These are phyloP conservation scores for Caenorhabditis brenneri DNA, from an alignment of 1,140 invertebrate genomes.

Conservation along the genomic window DNA sequence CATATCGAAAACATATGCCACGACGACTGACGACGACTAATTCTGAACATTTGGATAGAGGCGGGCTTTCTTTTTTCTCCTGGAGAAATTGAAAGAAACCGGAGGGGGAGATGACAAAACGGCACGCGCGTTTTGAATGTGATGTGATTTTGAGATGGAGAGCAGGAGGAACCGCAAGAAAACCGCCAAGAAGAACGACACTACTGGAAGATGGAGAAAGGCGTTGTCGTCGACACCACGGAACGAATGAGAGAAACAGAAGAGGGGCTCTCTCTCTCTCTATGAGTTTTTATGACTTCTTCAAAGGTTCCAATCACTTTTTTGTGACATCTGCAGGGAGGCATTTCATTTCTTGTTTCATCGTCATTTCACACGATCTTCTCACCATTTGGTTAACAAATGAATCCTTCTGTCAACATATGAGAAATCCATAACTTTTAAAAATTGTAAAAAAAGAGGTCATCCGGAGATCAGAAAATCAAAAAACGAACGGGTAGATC, in stretches of 20 bases:
- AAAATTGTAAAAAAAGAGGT: too few species aligned
- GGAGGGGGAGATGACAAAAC: slow-evolving; percentile 28
- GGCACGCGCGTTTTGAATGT: slow-evolving; percentile 40
- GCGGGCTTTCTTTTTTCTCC: slow-evolving; percentile 7
- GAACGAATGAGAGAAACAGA: neutral
- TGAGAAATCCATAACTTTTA: too few species aligned
- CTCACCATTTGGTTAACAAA: neutral
- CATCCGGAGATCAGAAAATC: too few species aligned
- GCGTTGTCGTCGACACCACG: slow-evolving; percentile 38
- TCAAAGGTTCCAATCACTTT: neutral
- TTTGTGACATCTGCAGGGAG: slow-evolving; percentile 20
- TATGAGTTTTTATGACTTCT: slow-evolving; percentile 14
- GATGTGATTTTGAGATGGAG: slow-evolving; percentile 36
- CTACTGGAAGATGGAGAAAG: neutral
- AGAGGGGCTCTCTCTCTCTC: neutral
- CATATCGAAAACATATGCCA: slow-evolving; percentile 46
- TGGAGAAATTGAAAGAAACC: slow-evolving; percentile 14
- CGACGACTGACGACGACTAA: slow-evolving; percentile 44
- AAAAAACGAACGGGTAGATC: too few species aligned
- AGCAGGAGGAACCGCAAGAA: neutral
- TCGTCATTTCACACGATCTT: neutral
- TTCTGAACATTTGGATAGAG: slow-evolving; percentile 43
- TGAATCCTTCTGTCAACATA: neutral
- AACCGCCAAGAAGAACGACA: neutral
- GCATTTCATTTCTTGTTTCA: neutral